A percentile compares a stretch with the other conserved stretches of the same genome.
Evolutionary conservation across 2,888 invertebrate species (phyloP).

Genomic region (Acrobasis consociella): DNA sequence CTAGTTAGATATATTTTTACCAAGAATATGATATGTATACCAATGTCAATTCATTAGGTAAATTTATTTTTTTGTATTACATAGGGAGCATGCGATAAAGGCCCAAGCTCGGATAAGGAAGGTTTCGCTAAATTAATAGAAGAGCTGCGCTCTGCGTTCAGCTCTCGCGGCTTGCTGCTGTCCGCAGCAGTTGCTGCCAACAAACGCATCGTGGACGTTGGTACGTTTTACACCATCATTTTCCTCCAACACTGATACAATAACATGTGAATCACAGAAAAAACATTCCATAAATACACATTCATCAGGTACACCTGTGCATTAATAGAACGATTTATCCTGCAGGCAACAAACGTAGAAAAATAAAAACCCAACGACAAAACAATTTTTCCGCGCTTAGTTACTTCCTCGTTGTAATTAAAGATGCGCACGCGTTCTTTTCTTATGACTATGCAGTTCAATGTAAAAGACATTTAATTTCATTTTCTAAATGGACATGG

Average conservation of each 20-base stretch:
- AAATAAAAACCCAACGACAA: constrained; percentile 4
- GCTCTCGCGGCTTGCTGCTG: constrained; percentile 86
- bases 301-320: neutral
- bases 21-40: neutral
- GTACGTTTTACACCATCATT: constrained; percentile 53
- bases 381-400: neutral
- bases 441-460: neutral
- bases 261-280: neutral
- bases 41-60: neutral
- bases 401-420: constrained; percentile 11
- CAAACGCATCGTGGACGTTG: constrained; percentile 91
- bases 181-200: constrained; percentile 94
- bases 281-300: neutral
- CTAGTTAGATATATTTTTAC: neutral
- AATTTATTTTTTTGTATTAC: constrained; percentile 20
- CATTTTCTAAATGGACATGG: neutral
- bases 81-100: constrained; percentile 91
- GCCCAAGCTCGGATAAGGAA: constrained; percentile 90
- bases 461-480: neutral
- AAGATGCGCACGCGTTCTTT: neutral
- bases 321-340: neutral
- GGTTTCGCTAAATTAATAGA: constrained; percentile 89
- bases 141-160: constrained; percentile 88
- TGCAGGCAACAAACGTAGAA: constrained; percentile 1
- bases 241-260: neutral